Percentiles rank a stretch among this genome's conserved stretches.
Conservation (phyloP, 2,113 vertebrate genomes). For the Chaetorhynchus papuensis region DNA sequence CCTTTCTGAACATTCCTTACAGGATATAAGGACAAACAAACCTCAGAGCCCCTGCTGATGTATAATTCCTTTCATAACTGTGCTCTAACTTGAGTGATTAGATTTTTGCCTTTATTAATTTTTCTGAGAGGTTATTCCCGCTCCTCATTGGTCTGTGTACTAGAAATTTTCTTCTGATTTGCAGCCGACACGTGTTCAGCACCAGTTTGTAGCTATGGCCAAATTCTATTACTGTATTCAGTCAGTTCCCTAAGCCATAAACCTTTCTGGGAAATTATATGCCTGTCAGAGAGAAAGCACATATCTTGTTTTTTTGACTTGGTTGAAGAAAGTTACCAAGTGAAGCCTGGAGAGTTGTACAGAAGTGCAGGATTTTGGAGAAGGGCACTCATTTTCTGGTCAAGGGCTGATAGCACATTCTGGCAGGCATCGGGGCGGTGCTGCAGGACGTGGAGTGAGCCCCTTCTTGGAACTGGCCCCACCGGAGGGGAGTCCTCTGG, state of each 20-base stretch:
- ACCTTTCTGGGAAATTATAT: neutral
- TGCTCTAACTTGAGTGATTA: neutral
- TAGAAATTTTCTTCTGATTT: neutral
- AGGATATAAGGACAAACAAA: neutral
- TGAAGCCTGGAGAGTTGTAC: neutral
- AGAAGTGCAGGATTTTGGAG: neutral
- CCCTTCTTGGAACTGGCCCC: neutral
- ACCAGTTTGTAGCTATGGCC: neutral
- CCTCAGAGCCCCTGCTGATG: neutral
- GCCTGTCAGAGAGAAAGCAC: neutral
- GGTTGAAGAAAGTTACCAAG: neutral
- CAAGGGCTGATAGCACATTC: neutral
- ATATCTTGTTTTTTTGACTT: neutral
- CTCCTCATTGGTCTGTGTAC: neutral
- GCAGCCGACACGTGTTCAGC: rapidly evolving
- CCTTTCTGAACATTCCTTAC: neutral
- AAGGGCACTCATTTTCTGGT: neutral
- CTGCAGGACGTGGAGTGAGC: neutral
- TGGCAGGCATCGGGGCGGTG: rapidly evolving
- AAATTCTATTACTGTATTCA: neutral
- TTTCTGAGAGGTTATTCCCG: neutral
- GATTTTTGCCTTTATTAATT: neutral
- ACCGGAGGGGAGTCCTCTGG: neutral
- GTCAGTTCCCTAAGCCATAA: neutral
- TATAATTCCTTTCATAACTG: neutral